These are phyloP conservation scores for Theretra japonica DNA, from an alignment of 2,888 invertebrate genomes.

Conservation along the genomic window DNA sequence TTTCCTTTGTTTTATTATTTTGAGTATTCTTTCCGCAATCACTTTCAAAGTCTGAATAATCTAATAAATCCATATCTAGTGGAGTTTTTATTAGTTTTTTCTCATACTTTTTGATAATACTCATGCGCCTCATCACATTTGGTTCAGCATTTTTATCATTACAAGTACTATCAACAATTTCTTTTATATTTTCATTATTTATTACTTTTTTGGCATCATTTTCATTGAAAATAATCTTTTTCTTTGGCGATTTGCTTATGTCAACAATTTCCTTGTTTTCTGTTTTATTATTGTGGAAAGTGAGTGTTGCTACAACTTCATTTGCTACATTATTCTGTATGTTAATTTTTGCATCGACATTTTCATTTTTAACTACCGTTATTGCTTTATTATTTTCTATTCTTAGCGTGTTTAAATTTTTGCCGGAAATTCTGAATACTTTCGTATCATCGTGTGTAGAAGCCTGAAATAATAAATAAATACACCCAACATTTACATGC, in stretches of 20 bases:
- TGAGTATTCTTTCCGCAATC: not conserved
- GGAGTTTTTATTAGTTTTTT: constrained; percentile 2
- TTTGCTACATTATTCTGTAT: constrained; percentile 29
- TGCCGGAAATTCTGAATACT: constrained; percentile 57
- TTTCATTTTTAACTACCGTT: constrained; percentile 28
- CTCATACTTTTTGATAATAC: constrained; percentile 5
- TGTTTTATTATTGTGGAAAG: not conserved
- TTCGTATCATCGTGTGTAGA: constrained; percentile 35
- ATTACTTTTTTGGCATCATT: not conserved
- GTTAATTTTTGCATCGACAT: constrained; percentile 35
- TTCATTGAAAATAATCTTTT: not conserved
- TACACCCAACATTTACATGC: too few relatives aligned
- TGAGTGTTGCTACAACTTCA: not conserved
- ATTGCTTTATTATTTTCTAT: constrained; percentile 48
- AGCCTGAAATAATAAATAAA: not conserved
- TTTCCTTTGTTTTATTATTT: not conserved
- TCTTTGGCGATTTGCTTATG: not conserved
- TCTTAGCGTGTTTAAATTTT: constrained; percentile 52
- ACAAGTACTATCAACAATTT: not conserved
- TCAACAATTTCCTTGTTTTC: not conserved
- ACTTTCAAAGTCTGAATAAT: constrained; percentile 2
- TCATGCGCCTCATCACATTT: not conserved
- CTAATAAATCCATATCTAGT: constrained; percentile 16
- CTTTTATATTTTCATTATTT: not conserved
- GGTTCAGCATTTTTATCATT: not conserved